Evolutionary conservation across 2,888 invertebrate genomes (phyloP).

Genomic region (Unio pictorum): DNA sequence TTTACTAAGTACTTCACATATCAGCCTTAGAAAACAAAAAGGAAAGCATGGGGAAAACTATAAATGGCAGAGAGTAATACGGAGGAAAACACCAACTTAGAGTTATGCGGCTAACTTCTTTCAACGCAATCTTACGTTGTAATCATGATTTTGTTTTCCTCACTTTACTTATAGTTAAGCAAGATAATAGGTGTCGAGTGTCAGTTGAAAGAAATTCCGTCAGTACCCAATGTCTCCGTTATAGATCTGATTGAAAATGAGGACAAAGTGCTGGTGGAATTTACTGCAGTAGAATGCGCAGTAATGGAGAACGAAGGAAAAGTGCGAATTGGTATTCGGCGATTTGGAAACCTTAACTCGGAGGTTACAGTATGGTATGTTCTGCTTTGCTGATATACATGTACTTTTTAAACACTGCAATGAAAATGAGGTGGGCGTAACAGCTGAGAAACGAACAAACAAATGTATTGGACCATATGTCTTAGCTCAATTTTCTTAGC

Average conservation of each 20-base stretch:
- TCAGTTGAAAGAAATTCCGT: slow-evolving; percentile 1
- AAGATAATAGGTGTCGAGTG: slow-evolving; percentile 3
- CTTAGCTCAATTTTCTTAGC: no score
- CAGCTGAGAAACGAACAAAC: not conserved
- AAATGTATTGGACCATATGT: not conserved
- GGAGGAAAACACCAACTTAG: no score
- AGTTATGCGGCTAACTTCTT: no score
- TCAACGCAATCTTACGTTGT: no score
- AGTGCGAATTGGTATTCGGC: slow-evolving; percentile 72
- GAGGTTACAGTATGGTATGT: slow-evolving; percentile 72
- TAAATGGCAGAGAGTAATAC: no score
- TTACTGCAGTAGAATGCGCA: slow-evolving; percentile 74
- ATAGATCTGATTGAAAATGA: slow-evolving; percentile 64
- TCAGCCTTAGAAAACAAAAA: no score
- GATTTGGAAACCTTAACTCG: slow-evolving; percentile 73
- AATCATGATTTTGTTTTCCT: not conserved
- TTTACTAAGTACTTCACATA: no score
- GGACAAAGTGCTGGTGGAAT: slow-evolving; percentile 74
- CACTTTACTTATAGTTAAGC: slow-evolving; percentile 17
- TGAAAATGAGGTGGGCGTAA: no score
- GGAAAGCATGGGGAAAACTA: no score
- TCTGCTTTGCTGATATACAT: not conserved
- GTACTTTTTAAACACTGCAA: not conserved
- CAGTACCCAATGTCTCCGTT: slow-evolving; percentile 10
- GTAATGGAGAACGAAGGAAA: slow-evolving; percentile 74